phyloP scores from a whole-genome alignment of 1,140 invertebrate genomes.

The Lanistes nyassanus region DNA sequence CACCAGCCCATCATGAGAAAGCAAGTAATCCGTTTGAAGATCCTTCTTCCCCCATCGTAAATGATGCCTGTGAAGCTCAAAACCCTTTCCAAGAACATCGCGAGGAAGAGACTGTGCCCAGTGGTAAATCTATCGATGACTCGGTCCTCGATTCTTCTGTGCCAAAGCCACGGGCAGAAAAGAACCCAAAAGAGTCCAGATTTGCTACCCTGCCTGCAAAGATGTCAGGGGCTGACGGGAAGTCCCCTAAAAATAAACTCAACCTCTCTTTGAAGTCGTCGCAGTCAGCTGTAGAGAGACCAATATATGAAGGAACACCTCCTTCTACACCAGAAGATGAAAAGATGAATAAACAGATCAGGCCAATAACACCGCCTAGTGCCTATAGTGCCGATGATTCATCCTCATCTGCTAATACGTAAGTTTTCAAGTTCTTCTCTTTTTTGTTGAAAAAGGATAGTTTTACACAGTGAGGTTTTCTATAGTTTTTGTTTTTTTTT shows the following conservation, averaged over 20 bases:
- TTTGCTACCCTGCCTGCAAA: slow-evolving; percentile 31
- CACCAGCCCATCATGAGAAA: neutral
- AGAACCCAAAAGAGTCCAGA: slow-evolving; percentile 7
- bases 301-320: slow-evolving; percentile 54
- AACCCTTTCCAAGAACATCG: slow-evolving; percentile 49
- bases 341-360: slow-evolving; percentile 31
- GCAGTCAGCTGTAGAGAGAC: slow-evolving; percentile 38
- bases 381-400: slow-evolving; percentile 17
- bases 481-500: no score
- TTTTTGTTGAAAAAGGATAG: no score
- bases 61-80: neutral
- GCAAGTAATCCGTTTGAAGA: neutral
- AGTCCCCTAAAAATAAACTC: slow-evolving; percentile 17
- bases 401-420: slow-evolving; percentile 23
- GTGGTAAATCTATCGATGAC: slow-evolving; percentile 19
- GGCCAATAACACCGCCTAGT: slow-evolving; percentile 53
- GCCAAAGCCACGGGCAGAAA: slow-evolving; percentile 11
- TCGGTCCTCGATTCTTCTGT: neutral
- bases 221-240: slow-evolving; percentile 21
- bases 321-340: slow-evolving; percentile 52
- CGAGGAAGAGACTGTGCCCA: neutral
- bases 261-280: slow-evolving; percentile 32
- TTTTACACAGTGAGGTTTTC: no score
- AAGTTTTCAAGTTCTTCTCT: slow-evolving; percentile 20
- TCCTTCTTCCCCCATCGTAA: neutral